Base-by-base conservation (phyloP, 2,113 vertebrate species). In the Petrocephalus microphthalmus region DNA sequence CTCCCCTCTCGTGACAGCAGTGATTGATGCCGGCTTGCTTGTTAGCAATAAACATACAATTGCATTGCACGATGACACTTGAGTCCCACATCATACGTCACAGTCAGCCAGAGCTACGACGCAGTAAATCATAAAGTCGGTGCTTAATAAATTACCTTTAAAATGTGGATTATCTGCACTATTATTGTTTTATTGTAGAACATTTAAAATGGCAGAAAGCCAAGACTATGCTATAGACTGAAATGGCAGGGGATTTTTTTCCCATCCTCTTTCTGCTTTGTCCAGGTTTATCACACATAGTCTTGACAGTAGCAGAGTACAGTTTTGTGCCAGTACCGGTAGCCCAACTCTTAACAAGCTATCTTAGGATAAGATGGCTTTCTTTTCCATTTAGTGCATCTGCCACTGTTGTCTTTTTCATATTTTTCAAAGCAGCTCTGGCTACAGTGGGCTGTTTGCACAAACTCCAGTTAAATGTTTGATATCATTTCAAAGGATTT, bases 11-110 rank as follows among this genome's bases (percentile, higher is more conserved):
- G 25, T 87, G 89, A 87, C 89, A 89, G 51, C 85, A 85, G 89
- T 92, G 91, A 91, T 91, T 85, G 81, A 91, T 90, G 87, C 6
- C 60, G n/a, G 47, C 89, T 45, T 29, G 85, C 84, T 56, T 85
- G 85, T 53, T 54, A 78, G 47, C 74, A 83, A 87, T 90, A 89
- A 88, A 90, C 82, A 90, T 90, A 89, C 88, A 90, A 90, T 90
- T 88, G 74, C 67, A n/a, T 85, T n/a, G 67, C 85, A 51, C 22
- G 64, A 89, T 86, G 86, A 37, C 88, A 67, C 37, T 29, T 67
- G 57, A 89, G 86, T 90, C 84, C 88, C 71, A 87, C 85, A 88
- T 89, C 83, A 88, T 7, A 56, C 82, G 89, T 90, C 89, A 86
- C 1, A 84, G 91, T 90, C 89, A 90, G 52, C 87, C 86, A 89